Evolutionary conservation across 2,888 invertebrate genomes (phyloP), one percentile per base, ranked within the genome.

Genomic region (Rotaria sp.): DNA sequence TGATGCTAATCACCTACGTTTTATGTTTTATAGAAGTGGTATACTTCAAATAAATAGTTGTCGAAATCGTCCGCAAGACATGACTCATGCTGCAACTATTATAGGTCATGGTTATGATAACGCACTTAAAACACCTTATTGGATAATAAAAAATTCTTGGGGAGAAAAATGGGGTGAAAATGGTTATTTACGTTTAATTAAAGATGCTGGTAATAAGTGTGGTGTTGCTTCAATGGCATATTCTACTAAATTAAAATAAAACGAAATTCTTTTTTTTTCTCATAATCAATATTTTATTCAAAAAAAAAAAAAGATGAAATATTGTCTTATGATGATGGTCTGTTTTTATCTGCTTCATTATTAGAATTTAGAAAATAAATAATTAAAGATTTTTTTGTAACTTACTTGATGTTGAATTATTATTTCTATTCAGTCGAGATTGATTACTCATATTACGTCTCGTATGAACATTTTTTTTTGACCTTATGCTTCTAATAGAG

Each of bases 181-280:
- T 3, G 80, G 41, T 45, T 80, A 80, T 45, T 15, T 45, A n/a
- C 80, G 45, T n/a, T 80, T 80, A 45, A 45, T 45, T 11, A 80
- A 80, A 80, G 80, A 80, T 80, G 7, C 80, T 26, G 80, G 45
- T 2, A 80, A 80, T n/a, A 80, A 45, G 80, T 80, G 80, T n/a
- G 80, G 80, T 21, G n/a, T 80, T 45, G 45, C 80, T 4, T 45
- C 45, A 2, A 80, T 80, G 80, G 45, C 80, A 26, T 80, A 45
- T 41, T 45, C 45, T 45, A 45, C 45, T 3, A 80, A 80, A 80
- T 45, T 45, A 45, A n/a, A n/a, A 26, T 80, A 45, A n/a, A n/a
- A n/a, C n/a, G n/a, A 8, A 26, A 21, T 2, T 35, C 1, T 15
- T n/a, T 67, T 67, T 35, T 21, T 35, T 35, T 21, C 15, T 67